Conservation (phyloP, 2,113 vertebrate species). For the Drymodes brunneopygia region DNA sequence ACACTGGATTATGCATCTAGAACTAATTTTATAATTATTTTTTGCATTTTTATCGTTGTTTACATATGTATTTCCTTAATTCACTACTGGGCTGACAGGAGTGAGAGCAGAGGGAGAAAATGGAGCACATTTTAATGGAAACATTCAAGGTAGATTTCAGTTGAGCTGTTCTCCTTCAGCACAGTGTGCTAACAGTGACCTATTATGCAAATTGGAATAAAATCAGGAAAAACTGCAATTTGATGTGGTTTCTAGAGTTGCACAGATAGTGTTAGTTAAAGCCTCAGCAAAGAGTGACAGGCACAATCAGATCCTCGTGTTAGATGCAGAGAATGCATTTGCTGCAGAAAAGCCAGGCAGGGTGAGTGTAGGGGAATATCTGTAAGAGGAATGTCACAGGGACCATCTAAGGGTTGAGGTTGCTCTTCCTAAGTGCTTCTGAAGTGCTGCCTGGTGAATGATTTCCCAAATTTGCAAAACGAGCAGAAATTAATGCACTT, state of each 20-base stretch:
- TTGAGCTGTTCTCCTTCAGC: slow-evolving; percentile 36
- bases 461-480: not conserved
- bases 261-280: slow-evolving; percentile 19
- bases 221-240: slow-evolving; percentile 57
- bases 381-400: not conserved
- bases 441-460: not conserved
- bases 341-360: not conserved
- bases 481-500: not conserved
- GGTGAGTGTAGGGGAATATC: not conserved
- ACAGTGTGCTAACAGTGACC: slow-evolving; percentile 22
- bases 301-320: not conserved
- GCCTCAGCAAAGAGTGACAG: not conserved
- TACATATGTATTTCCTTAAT: slow-evolving; percentile 68
- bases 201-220: slow-evolving; percentile 56
- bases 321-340: not conserved
- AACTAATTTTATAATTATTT: slow-evolving; percentile 79
- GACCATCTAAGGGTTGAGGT: not conserved
- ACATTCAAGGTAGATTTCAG: slow-evolving; percentile 16
- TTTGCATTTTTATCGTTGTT: slow-evolving; percentile 67
- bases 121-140: slow-evolving; percentile 9
- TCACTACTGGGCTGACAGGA: slow-evolving; percentile 1
- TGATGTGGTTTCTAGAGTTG: slow-evolving; percentile 46
- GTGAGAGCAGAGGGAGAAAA: not conserved
- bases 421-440: not conserved
- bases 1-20: slow-evolving; percentile 64